Percentiles rank a stretch among this genome's conserved stretches.
Conservation (phyloP, 2,113 vertebrate species). For the Brachirus orientalis region DNA sequence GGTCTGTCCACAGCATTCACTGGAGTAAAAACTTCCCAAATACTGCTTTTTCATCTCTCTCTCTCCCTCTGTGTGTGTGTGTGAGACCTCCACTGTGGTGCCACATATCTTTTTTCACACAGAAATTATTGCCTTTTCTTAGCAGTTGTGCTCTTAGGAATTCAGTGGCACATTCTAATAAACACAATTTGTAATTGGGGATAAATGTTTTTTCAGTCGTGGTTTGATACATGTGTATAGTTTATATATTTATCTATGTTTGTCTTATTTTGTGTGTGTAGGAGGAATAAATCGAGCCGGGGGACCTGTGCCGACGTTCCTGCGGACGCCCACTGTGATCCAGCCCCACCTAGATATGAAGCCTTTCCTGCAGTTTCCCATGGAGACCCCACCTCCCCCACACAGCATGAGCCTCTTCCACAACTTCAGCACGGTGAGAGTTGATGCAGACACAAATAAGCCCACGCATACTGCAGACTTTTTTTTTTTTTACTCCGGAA, state of each 20-base stretch:
- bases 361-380: slow-evolving; percentile 83
- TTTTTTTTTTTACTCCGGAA: background rate
- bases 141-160: too few species aligned
- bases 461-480: slow-evolving; percentile 15
- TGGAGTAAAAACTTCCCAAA: slow-evolving; percentile 2
- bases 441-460: slow-evolving; percentile 4
- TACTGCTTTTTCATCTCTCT: slow-evolving; percentile 17
- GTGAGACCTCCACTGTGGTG: background rate
- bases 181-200: too few species aligned
- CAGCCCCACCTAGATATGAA: slow-evolving; percentile 86
- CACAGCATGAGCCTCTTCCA: slow-evolving; percentile 84
- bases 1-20: slow-evolving; percentile 18
- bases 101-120: slow-evolving; percentile 25
- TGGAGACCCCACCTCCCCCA: slow-evolving; percentile 79
- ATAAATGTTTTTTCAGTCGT: background rate
- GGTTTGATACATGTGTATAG: background rate
- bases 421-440: slow-evolving; percentile 84
- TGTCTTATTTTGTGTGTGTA: slow-evolving; percentile 42
- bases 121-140: too few species aligned
- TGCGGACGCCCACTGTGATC: slow-evolving; percentile 82
- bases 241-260: background rate
- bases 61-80: slow-evolving; percentile 11
- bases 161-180: too few species aligned
- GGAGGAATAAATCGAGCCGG: slow-evolving; percentile 84
- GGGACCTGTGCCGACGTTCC: slow-evolving; percentile 80